Evolutionary conservation across 2,888 invertebrate species (phyloP), one percentile per base, ranked within the genome.

Genomic region (Steromphala cineraria): DNA sequence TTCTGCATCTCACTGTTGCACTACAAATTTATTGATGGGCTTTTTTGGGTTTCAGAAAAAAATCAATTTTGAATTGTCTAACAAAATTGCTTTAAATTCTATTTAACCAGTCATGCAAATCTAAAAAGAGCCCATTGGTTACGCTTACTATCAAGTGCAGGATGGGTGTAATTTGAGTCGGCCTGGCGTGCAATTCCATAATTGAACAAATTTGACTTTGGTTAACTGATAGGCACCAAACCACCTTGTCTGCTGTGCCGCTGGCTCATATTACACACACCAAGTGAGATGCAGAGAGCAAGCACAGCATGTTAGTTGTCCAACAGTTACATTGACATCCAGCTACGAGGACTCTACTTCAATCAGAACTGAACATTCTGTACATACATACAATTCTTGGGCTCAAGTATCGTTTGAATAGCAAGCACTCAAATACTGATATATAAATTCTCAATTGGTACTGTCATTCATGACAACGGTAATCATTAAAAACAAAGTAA

Each of bases 1-100:
- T 19, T 78, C 78, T 78, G 78, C 62, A 28, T 78, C 78, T 78
- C 78, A 78, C 67, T 78, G 62, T 52, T 78, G 78, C 78, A 62
- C 36, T 76, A 52, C 71, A 71, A 71, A 71, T 36, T 71, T 62
- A 62, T 62, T 71, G 71, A 31, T 71, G 71, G 71, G 71, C 71
- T 36, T 71, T 71, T 17, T 71, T 31, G 15, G 28, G 28, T 36
- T 71, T 46, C 19, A 8, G 40, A 40, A 19, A 7, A 62, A 62
- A 24, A 24, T 24, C 24, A 10, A 28, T 13, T 24, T 24, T 24
- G 21, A 28, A 15, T 24, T 62, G 21, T 62, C 62, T 62, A 28
- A 62, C 62, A 62, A 62, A 62, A 56, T 56, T n/a, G 4, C 31
- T 40, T 10, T 36, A 13, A 17, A 24, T 31, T 71, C n/a, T 40